These are phyloP conservation scores for Brachypodius melanocephalos DNA, from an alignment of 2,113 vertebrate species.

Conservation along the genomic window DNA sequence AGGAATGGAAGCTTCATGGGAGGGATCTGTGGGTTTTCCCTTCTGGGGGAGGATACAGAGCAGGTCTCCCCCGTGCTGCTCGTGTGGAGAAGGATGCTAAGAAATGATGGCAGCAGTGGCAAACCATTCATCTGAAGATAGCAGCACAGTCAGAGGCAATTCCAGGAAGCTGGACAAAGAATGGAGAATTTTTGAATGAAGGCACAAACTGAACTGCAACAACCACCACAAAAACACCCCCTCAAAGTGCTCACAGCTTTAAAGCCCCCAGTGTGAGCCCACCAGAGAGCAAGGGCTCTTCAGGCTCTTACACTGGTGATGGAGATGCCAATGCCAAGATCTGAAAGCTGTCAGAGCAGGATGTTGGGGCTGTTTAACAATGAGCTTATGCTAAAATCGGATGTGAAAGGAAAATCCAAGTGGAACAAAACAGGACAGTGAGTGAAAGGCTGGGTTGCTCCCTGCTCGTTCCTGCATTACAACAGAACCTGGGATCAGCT, in stretches of 20 bases:
- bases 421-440: background rate
- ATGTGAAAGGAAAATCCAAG: slow-evolving; percentile 4
- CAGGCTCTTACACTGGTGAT: background rate
- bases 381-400: background rate
- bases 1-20: background rate
- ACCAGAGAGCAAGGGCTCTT: background rate
- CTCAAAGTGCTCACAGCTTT: background rate
- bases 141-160: background rate
- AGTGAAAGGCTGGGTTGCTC: background rate
- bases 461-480: background rate
- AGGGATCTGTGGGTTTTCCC: background rate
- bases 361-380: background rate
- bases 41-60: background rate
- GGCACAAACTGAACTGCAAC: background rate
- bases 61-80: background rate
- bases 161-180: background rate
- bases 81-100: background rate
- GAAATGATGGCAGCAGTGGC: background rate
- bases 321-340: background rate
- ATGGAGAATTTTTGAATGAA: background rate
- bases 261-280: background rate
- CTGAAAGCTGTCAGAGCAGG: background rate
- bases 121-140: background rate
- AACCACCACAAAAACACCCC: background rate
- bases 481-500: background rate